Evolutionary conservation across 2,113 vertebrate genomes (phyloP), one percentile per base, ranked within the genome.

Genomic region (Alectura lathami): DNA sequence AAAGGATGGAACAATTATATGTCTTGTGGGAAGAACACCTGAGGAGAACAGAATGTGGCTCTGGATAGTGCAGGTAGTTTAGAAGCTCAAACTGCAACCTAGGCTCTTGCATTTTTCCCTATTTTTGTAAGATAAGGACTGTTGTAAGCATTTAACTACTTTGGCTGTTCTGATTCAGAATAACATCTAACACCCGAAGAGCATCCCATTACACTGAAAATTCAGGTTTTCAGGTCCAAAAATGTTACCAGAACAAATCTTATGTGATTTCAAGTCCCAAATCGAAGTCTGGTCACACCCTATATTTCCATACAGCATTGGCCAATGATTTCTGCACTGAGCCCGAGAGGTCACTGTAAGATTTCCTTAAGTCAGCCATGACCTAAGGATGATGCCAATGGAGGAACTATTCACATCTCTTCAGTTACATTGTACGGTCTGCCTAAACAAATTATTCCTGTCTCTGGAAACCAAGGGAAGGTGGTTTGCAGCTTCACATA

Each of bases 241-340:
- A 63, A 26, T 26, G 7, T 43, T 67, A n/a, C 16, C 63, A 64
- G 3, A 73, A 6, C 13, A 90, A 83, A 38, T 14, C 12, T 18
- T 11, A 53, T 9, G 12, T 42, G 42, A 36, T 80, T 36, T 6
- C 24, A 75, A 34, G 30, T 30, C 78, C 11, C 40, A 93, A 84
- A 64, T 9, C 18, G 62, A 66, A 56, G 24, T 60, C 57, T 47
- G 53, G 10, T 14, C 26, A 17, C 13, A 34, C 12, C 43, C 40
- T 30, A 11, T 17, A 34, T 79, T 64, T 15, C 66, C 43, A 27
- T 15, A 18, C 3, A 68, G 4, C 9, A 23, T 1, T 30, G 4
- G 12, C 32, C 53, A 29, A 29, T 32, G 30, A 2, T 30, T 38
- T 27, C 43, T 47, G 18, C 0, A 0, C 43, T 38, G 38, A 86